A percentile compares a stretch with the other conserved stretches of the same genome.
Conservation (phyloP, 2,113 vertebrate species). For the Xenotilapia longispinis region DNA sequence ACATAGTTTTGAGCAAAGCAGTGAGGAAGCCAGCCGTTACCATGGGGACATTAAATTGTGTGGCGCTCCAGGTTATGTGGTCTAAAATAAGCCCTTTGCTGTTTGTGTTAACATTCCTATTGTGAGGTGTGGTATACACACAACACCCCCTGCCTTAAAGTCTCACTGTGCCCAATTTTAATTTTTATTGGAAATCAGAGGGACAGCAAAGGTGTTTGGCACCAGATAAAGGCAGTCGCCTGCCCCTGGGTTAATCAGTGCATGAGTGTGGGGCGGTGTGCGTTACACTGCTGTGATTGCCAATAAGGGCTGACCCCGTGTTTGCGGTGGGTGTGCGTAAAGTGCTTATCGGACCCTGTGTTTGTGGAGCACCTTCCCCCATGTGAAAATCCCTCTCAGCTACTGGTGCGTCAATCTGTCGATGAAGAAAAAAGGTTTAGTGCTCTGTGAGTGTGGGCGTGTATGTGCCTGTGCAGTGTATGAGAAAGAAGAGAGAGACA, state of each 20-base stretch:
- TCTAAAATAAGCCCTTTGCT: slow-evolving; percentile 64
- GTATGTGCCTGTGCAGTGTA: slow-evolving; percentile 30
- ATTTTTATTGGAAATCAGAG: slow-evolving; percentile 70
- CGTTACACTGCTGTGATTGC: slow-evolving; percentile 41
- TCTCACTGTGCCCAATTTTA: slow-evolving; percentile 60
- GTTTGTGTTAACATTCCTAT: slow-evolving; percentile 61
- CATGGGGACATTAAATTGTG: slow-evolving; percentile 67
- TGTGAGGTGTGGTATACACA: slow-evolving; percentile 32
- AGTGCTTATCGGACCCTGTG: slow-evolving; percentile 52
- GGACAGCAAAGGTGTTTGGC: slow-evolving; percentile 70
- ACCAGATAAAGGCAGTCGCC: slow-evolving; percentile 62
- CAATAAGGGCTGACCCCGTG: slow-evolving; percentile 51
- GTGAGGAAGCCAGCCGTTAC: slow-evolving; percentile 51
- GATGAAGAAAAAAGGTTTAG: slow-evolving; percentile 73
- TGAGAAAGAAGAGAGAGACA: slow-evolving; percentile 18
- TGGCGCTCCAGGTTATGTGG: slow-evolving; percentile 43
- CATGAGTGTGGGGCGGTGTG: slow-evolving; percentile 28
- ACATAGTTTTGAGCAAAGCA: slow-evolving; percentile 25
- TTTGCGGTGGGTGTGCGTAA: slow-evolving; percentile 38
- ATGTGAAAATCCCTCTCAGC: slow-evolving; percentile 76
- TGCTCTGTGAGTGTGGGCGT: slow-evolving; percentile 25
- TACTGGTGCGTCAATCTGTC: slow-evolving; percentile 66
- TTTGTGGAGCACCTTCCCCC: slow-evolving; percentile 47
- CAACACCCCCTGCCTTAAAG: slow-evolving; percentile 8
- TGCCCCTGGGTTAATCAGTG: slow-evolving; percentile 49